Evolutionary conservation across 2,888 invertebrate genomes (phyloP).

Genomic region (Tinea trinotella): DNA sequence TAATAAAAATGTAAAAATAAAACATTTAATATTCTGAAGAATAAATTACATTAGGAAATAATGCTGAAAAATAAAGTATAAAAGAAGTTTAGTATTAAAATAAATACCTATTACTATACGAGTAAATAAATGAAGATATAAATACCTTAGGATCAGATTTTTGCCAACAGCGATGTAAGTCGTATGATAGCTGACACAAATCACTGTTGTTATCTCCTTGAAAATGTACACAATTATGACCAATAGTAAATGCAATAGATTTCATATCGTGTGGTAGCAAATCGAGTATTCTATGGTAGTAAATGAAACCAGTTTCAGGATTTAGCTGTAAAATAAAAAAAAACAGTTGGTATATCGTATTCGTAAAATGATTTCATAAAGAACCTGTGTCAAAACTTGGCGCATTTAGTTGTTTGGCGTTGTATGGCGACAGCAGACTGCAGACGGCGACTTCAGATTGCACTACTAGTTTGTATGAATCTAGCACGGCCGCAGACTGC

Average conservation of each 20-base stretch:
- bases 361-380: no score
- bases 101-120: not conserved
- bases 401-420: no score
- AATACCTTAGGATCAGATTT: slow-evolving; percentile 30
- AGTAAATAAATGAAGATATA: not conserved
- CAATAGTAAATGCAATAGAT: slow-evolving; percentile 31
- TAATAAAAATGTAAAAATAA: not conserved
- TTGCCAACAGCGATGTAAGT: slow-evolving; percentile 33
- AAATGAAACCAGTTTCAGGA: slow-evolving; percentile 28
- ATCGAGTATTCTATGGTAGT: slow-evolving; percentile 31
- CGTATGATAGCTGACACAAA: slow-evolving; percentile 31
- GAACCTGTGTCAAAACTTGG: no score
- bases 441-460: no score
- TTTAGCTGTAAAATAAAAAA: slow-evolving; percentile 29
- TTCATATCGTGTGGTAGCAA: slow-evolving; percentile 31
- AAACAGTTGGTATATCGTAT: no score
- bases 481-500: no score
- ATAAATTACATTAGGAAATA: slow-evolving; percentile 23
- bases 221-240: slow-evolving; percentile 31
- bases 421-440: no score
- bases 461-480: no score
- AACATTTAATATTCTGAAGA: not conserved
- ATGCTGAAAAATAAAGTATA: slow-evolving; percentile 25
- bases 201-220: slow-evolving; percentile 31
- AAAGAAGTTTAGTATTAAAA: not conserved